These are phyloP conservation scores for Carcina quercana DNA, from an alignment of 2,888 invertebrate genomes.

Conservation along the genomic window DNA sequence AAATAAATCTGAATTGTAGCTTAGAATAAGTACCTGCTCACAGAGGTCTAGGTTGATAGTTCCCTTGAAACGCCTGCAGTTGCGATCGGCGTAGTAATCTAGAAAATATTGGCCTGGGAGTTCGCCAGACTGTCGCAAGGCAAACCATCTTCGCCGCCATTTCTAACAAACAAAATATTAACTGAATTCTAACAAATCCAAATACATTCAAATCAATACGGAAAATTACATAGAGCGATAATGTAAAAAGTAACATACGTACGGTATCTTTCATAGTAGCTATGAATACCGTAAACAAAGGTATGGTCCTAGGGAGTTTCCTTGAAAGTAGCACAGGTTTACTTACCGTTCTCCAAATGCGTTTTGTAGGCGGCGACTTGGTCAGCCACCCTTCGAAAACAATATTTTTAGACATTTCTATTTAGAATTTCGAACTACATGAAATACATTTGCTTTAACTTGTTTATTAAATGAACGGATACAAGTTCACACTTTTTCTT, in stretches of 20 bases:
- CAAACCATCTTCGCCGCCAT: slow-evolving; percentile 97
- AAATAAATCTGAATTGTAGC: no score
- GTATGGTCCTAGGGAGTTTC: slow-evolving; percentile 16
- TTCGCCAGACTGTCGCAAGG: slow-evolving; percentile 91
- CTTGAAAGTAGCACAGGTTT: slow-evolving; percentile 23
- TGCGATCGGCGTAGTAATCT: slow-evolving; percentile 93
- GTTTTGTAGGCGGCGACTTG: slow-evolving; percentile 95
- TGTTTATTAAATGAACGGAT: no score
- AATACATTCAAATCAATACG: no score
- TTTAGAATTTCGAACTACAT: neutral
- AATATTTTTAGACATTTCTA: slow-evolving; percentile 75
- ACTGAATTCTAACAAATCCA: no score
- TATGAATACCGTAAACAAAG: no score
- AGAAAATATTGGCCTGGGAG: slow-evolving; percentile 95
- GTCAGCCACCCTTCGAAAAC: slow-evolving; percentile 96
- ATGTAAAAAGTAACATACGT: no score
- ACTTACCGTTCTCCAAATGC: slow-evolving; percentile 95
- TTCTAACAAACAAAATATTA: slow-evolving; percentile 74
- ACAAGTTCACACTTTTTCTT: no score
- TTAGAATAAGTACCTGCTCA: slow-evolving; percentile 82
- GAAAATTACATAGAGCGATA: no score
- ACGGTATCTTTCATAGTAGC: no score
- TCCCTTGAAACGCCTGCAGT: slow-evolving; percentile 89
- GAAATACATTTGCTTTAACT: no score
- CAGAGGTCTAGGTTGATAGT: slow-evolving; percentile 96